Percentiles rank a stretch among this genome's conserved stretches.
These are phyloP conservation scores for Chaetophractus vellerosus DNA, from an alignment of 2,797 vertebrate genomes.

Conservation along the genomic window DNA sequence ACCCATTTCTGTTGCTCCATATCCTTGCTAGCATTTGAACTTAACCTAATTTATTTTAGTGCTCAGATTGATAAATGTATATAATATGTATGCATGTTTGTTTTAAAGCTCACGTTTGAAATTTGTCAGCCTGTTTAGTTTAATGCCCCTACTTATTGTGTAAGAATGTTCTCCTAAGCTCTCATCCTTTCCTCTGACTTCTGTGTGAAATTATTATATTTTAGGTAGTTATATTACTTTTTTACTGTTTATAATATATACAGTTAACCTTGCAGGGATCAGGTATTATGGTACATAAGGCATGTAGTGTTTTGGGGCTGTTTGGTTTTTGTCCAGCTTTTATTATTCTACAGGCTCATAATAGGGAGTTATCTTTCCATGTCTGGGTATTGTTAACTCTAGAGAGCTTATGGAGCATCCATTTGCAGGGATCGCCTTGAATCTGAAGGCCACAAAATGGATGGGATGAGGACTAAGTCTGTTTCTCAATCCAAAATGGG, in stretches of 20 bases:
- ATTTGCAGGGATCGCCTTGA: background rate
- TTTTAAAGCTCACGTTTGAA: conserved; percentile 20
- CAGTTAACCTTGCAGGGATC: background rate
- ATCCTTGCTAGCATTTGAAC: background rate
- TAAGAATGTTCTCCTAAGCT: background rate
- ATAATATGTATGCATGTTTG: background rate
- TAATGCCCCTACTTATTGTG: background rate
- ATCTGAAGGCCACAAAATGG: background rate
- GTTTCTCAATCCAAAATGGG: background rate
- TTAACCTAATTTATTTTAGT: background rate
- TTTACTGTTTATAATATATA: background rate
- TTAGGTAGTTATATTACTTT: background rate
- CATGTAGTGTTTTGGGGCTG: background rate
- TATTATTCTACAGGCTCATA: background rate
- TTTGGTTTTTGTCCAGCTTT: background rate
- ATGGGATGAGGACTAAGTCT: background rate
- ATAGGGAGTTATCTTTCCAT: background rate
- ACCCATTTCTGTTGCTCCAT: background rate
- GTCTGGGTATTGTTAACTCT: background rate
- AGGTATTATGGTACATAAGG: background rate
- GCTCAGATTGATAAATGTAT: background rate
- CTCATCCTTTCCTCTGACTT: background rate
- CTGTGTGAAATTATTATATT: background rate
- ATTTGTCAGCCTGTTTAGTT: background rate
- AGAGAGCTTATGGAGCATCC: background rate